Conservation (phyloP, 2,888 invertebrate genomes). For the Tanypteryx hageni region DNA sequence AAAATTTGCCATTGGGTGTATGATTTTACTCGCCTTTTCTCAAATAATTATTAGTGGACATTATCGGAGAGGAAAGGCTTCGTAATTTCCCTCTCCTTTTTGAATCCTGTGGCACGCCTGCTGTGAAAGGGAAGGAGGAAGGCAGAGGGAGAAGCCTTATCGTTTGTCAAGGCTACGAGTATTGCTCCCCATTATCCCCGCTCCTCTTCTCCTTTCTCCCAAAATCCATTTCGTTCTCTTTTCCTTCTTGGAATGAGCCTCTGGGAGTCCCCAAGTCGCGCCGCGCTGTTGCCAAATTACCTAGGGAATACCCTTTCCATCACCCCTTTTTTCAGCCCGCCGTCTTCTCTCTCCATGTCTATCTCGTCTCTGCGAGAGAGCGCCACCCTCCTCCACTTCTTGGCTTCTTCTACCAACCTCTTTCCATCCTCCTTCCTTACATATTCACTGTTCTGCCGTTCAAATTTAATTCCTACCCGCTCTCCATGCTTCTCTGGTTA, state of each 20-base stretch:
- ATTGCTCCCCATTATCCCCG: conserved; percentile 41
- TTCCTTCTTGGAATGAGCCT: conserved; percentile 17
- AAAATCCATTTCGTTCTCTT: background rate
- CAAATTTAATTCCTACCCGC: no score
- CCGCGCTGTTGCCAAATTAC: conserved; percentile 49
- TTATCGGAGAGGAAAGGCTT: no score
- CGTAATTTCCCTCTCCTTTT: no score
- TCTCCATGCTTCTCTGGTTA: no score
- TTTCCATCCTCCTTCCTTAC: conserved; percentile 50
- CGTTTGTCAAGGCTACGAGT: conserved; percentile 46
- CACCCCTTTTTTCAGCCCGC: background rate
- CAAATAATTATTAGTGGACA: no score
- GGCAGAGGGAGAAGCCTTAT: conserved; percentile 9
- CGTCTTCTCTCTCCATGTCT: background rate
- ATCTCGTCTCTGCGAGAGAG: background rate
- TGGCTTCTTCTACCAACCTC: conserved; percentile 13
- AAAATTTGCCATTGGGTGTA: no score
- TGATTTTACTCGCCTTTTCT: no score
- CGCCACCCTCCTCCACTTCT: background rate
- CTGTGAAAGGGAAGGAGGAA: background rate
- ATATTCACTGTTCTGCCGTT: background rate
- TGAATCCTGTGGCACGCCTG: no score
- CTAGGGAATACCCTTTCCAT: background rate
- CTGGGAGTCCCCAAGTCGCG: conserved; percentile 47
- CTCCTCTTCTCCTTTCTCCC: background rate